Evolutionary conservation across 2,797 vertebrate species (phyloP), one percentile per base, ranked within the genome.

Genomic region (Momotus momota): DNA sequence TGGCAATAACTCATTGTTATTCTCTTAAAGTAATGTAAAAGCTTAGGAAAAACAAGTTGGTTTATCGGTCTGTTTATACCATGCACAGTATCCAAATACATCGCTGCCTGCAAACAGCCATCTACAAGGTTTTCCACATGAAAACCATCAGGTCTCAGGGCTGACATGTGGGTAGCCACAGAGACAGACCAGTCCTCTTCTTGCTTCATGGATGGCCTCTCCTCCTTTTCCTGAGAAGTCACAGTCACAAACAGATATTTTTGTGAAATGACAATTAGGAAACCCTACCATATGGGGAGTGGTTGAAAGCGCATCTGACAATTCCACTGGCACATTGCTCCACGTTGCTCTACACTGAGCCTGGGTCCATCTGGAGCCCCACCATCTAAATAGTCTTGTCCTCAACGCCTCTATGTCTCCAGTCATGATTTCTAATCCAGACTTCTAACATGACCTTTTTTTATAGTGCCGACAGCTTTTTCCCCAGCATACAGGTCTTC

Each of bases 1-100:
- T 66, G 92, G 81, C 61, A 85, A 88, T 93, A 93, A 93, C 74
- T 95, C 49, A 13, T 90, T 90, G 75, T 82, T 93, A 85, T 86
- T 90, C 90, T 88, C 66, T 65, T 73, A 66, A 86, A 95, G 64
- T 41, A 62, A 73, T 14, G 35, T 31, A 82, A 88, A 90, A 95
- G 62, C 82, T 93, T 60, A 67, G 64, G 49, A 77, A 92, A 93
- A 95, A 61, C 57, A 61, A 87, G 74, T 51, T 85, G 65, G 33
- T 69, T 88, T 73, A 61, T 85, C 2, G 2, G 67, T 54, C 84
- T 92, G 43, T 27, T 82, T 80, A 48, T 41, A 23, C 38, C 21
- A 33, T 74, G 43, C 3, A 49, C 67, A 13, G 22, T 54, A 73
- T 7, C 22, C 80, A 51, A 67, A 60, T 3, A 31, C 3, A 3